These are phyloP conservation scores for Hemiscyllium ocellatum DNA, from an alignment of 2,113 vertebrate genomes.

Conservation along the genomic window DNA sequence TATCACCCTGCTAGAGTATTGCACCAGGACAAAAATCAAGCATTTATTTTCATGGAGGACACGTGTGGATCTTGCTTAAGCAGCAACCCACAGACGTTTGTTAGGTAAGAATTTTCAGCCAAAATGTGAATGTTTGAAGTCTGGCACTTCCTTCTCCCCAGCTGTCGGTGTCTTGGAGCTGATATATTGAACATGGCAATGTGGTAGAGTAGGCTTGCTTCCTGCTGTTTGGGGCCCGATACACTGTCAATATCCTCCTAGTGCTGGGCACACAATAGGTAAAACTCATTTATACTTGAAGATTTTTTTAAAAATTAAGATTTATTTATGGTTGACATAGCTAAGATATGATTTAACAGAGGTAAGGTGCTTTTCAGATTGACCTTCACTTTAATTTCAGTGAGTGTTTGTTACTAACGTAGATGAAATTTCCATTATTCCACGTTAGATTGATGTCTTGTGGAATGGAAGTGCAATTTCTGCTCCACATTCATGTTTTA, in stretches of 20 bases:
- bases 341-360: background rate
- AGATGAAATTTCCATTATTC: background rate
- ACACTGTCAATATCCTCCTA: background rate
- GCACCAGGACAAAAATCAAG: background rate
- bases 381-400: background rate
- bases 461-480: conserved; percentile 8
- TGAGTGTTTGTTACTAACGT: background rate
- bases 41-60: background rate
- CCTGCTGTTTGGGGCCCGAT: background rate
- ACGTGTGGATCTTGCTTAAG: background rate
- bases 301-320: no score
- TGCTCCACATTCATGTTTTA: conserved; percentile 4
- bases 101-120: background rate
- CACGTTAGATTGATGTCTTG: background rate
- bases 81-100: background rate
- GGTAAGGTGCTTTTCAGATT: background rate
- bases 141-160: background rate
- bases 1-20: background rate
- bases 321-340: background rate
- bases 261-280: background rate
- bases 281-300: background rate
- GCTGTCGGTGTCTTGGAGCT: background rate
- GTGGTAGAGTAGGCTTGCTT: background rate
- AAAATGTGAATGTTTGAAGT: background rate
- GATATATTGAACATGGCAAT: background rate